A percentile compares a stretch with the other conserved stretches of the same genome.
These are phyloP conservation scores for Aplysina aerophoba DNA, from an alignment of 37 sponge, comb jelly and placozoan species.

Conservation along the genomic window DNA sequence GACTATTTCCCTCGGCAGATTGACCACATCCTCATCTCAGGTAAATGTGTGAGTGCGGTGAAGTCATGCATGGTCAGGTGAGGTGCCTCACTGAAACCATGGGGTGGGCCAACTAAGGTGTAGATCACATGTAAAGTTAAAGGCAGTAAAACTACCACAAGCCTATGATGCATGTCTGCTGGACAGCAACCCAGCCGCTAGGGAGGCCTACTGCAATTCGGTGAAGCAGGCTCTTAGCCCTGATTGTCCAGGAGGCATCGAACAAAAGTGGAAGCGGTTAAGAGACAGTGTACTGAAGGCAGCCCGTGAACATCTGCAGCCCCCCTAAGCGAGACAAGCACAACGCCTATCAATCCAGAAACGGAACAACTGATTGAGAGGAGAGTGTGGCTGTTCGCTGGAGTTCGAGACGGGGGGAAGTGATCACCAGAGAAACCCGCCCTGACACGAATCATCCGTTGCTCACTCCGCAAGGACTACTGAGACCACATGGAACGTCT, in stretches of 20 bases:
- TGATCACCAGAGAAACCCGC: background rate
- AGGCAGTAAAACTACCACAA: background rate
- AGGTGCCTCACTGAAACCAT: background rate
- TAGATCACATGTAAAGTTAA: background rate
- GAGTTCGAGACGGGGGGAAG: background rate
- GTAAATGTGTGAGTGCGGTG: background rate
- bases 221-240: background rate
- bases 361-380: background rate
- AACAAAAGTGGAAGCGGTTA: background rate
- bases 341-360: background rate
- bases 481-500: background rate
- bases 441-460: background rate
- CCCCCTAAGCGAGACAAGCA: background rate
- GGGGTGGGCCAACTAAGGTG: conserved; percentile 1
- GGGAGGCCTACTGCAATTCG: background rate
- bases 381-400: background rate
- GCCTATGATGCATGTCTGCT: background rate
- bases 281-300: conserved; percentile 3
- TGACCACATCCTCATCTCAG: conserved; percentile 4
- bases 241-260: background rate
- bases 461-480: background rate
- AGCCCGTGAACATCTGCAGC: background rate
- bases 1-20: conserved; percentile 4
- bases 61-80: conserved; percentile 4
- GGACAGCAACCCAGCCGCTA: conserved; percentile 5